A percentile compares a stretch with the other conserved stretches of the same genome.
These are phyloP conservation scores for Pogonomyrmex barbatus DNA, from an alignment of 1,140 invertebrate species.

Conservation along the genomic window DNA sequence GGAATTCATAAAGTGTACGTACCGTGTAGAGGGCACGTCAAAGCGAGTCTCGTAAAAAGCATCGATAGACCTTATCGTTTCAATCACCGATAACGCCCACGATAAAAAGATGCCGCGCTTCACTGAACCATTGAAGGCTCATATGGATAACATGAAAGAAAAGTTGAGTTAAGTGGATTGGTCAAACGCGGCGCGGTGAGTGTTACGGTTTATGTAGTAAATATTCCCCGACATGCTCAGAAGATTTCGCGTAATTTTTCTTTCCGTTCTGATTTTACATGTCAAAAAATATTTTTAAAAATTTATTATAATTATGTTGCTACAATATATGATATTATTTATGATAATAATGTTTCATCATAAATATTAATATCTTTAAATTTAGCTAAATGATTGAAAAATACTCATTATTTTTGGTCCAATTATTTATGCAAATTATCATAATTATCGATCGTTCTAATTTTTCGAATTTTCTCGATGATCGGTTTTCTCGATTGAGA, in stretches of 20 bases:
- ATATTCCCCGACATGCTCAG: conserved; percentile 25
- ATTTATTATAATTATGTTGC: neutral
- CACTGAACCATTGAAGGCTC: conserved; percentile 49
- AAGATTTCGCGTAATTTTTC: neutral
- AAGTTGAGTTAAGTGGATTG: conserved; percentile 63
- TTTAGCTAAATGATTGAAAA: neutral
- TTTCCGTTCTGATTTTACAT: neutral
- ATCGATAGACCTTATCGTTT: conserved; percentile 62
- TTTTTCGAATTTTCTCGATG: neutral
- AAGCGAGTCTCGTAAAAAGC: conserved; percentile 60
- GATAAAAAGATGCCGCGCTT: conserved; percentile 77
- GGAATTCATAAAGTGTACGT: conserved; percentile 32
- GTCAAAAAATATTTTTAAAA: neutral
- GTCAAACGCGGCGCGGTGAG: conserved; percentile 43
- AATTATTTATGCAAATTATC: conserved; percentile 23
- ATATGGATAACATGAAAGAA: conserved; percentile 71
- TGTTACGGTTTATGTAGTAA: conserved; percentile 32
- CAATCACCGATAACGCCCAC: conserved; percentile 78
- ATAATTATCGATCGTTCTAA: neutral
- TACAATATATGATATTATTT: neutral
- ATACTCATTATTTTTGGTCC: neutral
- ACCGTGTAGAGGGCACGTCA: conserved; percentile 41
- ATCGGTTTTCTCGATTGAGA: neutral
- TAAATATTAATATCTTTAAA: neutral
- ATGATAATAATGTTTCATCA: neutral